Evolutionary conservation across 2,888 invertebrate species (phyloP).

Genomic region (Acanthosepion pharaonis): DNA sequence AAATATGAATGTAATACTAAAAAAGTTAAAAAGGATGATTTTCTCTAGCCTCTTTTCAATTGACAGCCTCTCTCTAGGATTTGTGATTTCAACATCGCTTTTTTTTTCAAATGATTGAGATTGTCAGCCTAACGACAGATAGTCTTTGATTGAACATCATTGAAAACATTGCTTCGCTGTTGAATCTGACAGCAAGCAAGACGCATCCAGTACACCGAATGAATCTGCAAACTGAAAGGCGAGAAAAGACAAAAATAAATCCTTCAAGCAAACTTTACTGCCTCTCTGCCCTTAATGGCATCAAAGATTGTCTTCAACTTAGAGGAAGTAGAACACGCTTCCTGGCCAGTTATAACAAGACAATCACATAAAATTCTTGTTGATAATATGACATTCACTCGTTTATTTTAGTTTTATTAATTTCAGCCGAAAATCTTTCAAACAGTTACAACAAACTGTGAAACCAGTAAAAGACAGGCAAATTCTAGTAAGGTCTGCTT

Average conservation of each 20-base stretch:
- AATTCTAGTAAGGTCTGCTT: too few species aligned
- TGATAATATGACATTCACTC: too few species aligned
- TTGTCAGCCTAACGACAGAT: background rate
- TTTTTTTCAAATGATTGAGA: background rate
- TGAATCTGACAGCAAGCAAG: background rate
- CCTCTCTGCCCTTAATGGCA: background rate
- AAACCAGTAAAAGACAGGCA: too few species aligned
- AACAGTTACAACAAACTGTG: too few species aligned
- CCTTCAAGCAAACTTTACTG: background rate
- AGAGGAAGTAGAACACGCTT: background rate
- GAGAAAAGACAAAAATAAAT: background rate
- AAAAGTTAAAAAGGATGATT: background rate
- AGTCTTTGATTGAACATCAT: background rate
- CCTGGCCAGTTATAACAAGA: too few species aligned
- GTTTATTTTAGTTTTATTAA: too few species aligned
- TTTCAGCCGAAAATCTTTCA: too few species aligned
- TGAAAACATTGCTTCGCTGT: background rate
- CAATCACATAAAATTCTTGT: too few species aligned
- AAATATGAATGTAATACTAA: too few species aligned
- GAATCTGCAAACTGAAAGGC: background rate
- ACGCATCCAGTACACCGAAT: background rate
- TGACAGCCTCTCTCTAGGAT: background rate
- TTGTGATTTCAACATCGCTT: background rate
- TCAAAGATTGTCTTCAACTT: background rate
- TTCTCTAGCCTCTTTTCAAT: background rate